Percentiles rank a stretch among this genome's conserved stretches.
These are phyloP conservation scores for Ptychochromis oligacanthus DNA, from an alignment of 2,113 vertebrate genomes.

Conservation along the genomic window DNA sequence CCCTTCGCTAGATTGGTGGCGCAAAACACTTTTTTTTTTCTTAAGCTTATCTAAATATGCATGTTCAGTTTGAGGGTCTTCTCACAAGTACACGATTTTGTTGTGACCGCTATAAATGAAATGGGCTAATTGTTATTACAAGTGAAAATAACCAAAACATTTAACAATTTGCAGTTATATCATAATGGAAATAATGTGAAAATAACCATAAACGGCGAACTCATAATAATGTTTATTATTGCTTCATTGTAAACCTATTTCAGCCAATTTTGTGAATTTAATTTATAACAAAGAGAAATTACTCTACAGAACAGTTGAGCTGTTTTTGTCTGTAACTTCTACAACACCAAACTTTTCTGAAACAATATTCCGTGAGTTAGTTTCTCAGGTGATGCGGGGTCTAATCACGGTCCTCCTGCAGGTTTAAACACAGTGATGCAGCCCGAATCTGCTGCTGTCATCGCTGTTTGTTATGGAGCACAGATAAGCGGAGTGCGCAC, in stretches of 20 bases:
- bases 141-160: neutral
- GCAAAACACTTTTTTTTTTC: neutral
- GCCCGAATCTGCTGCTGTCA: slow-evolving; percentile 31
- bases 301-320: neutral
- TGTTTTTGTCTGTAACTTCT: neutral
- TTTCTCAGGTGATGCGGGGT: neutral
- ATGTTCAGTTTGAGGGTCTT: neutral
- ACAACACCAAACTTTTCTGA: neutral
- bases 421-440: slow-evolving; percentile 1
- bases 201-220: neutral
- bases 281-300: neutral
- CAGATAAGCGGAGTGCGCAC: slow-evolving; percentile 31
- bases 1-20: too few relatives aligned
- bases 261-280: neutral
- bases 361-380: neutral
- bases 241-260: neutral
- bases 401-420: slow-evolving; percentile 21
- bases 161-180: neutral
- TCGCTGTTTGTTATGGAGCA: slow-evolving; percentile 19
- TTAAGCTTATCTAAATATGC: neutral
- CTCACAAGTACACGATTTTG: neutral
- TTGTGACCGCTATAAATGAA: neutral
- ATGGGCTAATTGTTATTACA: neutral
- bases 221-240: neutral
- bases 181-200: neutral